A percentile compares a stretch with the other conserved stretches of the same genome.
Conservation (phyloP, 2,797 vertebrate species). For the Tauraco hartlaubi region DNA sequence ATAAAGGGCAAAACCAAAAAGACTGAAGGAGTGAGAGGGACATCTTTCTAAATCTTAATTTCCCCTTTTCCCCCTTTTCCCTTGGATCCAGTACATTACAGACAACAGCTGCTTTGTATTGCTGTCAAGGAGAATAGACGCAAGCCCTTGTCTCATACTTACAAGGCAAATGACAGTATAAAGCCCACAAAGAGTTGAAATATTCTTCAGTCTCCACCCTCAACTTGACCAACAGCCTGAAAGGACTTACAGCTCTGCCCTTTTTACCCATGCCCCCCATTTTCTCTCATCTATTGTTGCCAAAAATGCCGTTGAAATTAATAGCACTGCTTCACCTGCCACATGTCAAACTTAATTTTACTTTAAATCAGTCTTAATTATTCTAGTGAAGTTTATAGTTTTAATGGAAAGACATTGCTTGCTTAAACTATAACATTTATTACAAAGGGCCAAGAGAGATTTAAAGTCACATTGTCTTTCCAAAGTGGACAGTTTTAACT, state of each 20-base stretch:
- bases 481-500: slow-evolving; percentile 17
- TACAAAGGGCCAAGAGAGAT: slow-evolving; percentile 47
- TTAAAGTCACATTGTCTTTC: slow-evolving; percentile 67
- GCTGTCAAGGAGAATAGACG: neutral
- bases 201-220: slow-evolving; percentile 29
- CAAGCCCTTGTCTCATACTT: neutral
- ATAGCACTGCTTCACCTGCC: slow-evolving; percentile 41
- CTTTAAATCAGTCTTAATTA: slow-evolving; percentile 78
- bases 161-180: slow-evolving; percentile 8
- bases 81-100: neutral
- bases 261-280: slow-evolving; percentile 17
- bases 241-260: slow-evolving; percentile 31
- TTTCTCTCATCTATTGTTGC: slow-evolving; percentile 12
- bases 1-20: neutral
- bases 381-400: slow-evolving; percentile 71
- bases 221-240: slow-evolving; percentile 45
- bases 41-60: neutral
- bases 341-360: slow-evolving; percentile 75
- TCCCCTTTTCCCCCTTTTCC: neutral
- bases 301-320: slow-evolving; percentile 59
- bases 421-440: slow-evolving; percentile 66
- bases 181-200: slow-evolving; percentile 5
- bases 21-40: neutral
- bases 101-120: neutral
- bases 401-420: slow-evolving; percentile 74